Conservation (phyloP, 2,888 invertebrate genomes). For the Gandaritis pyraliata region DNA sequence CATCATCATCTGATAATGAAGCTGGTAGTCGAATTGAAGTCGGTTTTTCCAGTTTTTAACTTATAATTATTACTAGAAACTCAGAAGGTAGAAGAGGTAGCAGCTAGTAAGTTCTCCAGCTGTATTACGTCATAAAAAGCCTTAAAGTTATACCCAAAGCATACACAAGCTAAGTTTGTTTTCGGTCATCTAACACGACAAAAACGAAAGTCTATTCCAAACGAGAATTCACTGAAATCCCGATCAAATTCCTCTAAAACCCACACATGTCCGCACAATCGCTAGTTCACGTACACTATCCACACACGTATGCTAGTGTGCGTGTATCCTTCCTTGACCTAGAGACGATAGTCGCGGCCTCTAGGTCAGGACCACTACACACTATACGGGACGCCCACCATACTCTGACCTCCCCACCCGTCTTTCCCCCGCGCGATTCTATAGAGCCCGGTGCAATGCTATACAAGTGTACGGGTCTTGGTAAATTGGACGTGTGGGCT, state of each 20-base stretch:
- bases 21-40: too few relatives aligned
- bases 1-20: too few relatives aligned
- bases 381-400: slow-evolving; percentile 65
- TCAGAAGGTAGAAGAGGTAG: too few relatives aligned
- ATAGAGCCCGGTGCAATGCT: slow-evolving; percentile 50
- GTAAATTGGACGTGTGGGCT: slow-evolving; percentile 57
- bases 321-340: slow-evolving; percentile 83
- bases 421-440: slow-evolving; percentile 31
- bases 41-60: too few relatives aligned
- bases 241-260: slow-evolving; percentile 41
- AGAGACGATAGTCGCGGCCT: slow-evolving; percentile 76
- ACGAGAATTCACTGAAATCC: slow-evolving; percentile 38
- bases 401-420: slow-evolving; percentile 50
- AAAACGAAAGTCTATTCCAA: slow-evolving; percentile 25
- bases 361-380: slow-evolving; percentile 82
- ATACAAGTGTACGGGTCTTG: slow-evolving; percentile 56
- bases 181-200: slow-evolving; percentile 7
- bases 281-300: slow-evolving; percentile 37
- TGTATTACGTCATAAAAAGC: too few relatives aligned
- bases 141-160: background rate
- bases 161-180: background rate
- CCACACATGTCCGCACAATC: slow-evolving; percentile 35
- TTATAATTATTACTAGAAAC: too few relatives aligned
- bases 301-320: slow-evolving; percentile 61
- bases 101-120: too few relatives aligned